These are phyloP conservation scores for Antheraea assamensis DNA, from an alignment of 2,888 invertebrate genomes.

Conservation along the genomic window DNA sequence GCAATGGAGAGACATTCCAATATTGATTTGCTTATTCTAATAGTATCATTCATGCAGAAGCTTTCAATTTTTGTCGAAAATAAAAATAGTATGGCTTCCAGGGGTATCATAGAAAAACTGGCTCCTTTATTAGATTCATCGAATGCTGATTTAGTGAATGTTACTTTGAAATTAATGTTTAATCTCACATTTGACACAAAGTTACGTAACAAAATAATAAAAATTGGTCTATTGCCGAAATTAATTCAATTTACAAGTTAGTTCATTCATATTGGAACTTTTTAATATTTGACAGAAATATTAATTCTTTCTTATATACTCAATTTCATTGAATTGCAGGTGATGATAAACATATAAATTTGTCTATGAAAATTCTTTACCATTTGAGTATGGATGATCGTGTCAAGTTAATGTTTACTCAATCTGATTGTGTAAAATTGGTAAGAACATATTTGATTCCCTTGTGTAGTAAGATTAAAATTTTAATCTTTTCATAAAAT, in stretches of 20 bases:
- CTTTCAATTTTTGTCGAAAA: conserved; percentile 97
- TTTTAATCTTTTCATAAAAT: background rate
- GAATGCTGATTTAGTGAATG: conserved; percentile 88
- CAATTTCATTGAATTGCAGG: conserved; percentile 58
- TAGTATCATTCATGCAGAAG: conserved; percentile 97
- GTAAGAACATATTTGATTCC: conserved; percentile 60
- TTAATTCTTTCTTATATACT: background rate
- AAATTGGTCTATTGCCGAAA: conserved; percentile 93
- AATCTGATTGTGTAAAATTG: conserved; percentile 95
- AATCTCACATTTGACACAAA: conserved; percentile 98
- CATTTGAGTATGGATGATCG: conserved; percentile 97
- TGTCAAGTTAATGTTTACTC: conserved; percentile 95
- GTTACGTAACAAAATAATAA: conserved; percentile 93
- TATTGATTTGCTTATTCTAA: conserved; percentile 93
- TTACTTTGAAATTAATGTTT: conserved; percentile 93
- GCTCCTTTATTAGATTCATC: conserved; percentile 88
- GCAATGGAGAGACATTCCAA: conserved; percentile 93
- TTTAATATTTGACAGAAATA: background rate
- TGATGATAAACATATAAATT: conserved; percentile 89
- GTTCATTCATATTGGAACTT: conserved; percentile 41
- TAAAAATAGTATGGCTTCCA: conserved; percentile 94
- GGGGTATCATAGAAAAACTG: conserved; percentile 91
- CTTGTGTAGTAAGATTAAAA: background rate
- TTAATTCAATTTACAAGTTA: conserved; percentile 93
- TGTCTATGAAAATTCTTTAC: conserved; percentile 92